Percentiles rank a stretch among this genome's conserved stretches.
Conservation (phyloP, 2,888 invertebrate genomes). For the Ceriagrion tenellum region DNA sequence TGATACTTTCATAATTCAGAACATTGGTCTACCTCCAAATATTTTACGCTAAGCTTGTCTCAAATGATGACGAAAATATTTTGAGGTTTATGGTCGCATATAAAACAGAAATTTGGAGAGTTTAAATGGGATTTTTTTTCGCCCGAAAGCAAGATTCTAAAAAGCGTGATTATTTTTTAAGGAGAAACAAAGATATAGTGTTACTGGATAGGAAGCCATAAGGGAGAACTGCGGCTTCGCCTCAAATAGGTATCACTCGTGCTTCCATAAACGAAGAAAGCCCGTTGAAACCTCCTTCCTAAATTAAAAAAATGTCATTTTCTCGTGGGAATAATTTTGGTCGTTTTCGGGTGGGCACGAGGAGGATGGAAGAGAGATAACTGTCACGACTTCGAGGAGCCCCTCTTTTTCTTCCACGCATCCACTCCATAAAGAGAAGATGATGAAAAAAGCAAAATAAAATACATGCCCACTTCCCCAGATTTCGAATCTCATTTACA, state of each 20-base stretch:
- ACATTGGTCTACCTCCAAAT: not conserved
- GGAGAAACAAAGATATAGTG: not conserved
- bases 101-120: not conserved
- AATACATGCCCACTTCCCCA: not conserved
- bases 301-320: not conserved
- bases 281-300: not conserved
- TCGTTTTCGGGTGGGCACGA: not conserved
- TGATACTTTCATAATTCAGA: not conserved
- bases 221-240: not conserved
- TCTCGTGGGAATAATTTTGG: conserved; percentile 19
- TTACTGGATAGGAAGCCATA: not conserved
- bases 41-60: not conserved
- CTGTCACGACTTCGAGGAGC: not conserved
- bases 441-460: not conserved
- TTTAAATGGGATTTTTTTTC: not conserved
- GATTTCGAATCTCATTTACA: conserved; percentile 27
- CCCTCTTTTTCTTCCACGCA: not conserved
- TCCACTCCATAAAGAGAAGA: not conserved
- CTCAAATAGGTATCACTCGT: not conserved
- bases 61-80: not conserved
- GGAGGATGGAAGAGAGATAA: not conserved
- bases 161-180: conserved; percentile 1
- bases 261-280: not conserved
- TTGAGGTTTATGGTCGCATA: not conserved
- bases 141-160: not conserved